Percentiles rank a stretch among this genome's conserved stretches.
phyloP scores from a whole-genome alignment of 2,888 invertebrate genomes.

The Drosophila picticornis region DNA sequence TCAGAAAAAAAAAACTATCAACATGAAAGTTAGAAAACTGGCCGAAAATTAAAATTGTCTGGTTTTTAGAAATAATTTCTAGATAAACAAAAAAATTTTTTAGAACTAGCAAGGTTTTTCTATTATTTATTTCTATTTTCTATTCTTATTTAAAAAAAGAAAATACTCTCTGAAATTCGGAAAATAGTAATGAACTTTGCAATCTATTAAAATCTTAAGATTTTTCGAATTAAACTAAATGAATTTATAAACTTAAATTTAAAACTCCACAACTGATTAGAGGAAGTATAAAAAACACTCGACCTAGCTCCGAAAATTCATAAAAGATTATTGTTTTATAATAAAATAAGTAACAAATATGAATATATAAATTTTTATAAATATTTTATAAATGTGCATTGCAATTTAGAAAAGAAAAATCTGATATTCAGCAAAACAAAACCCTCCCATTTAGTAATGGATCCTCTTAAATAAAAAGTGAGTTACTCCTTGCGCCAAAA shows the following conservation, averaged over 20 bases:
- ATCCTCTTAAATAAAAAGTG: not conserved
- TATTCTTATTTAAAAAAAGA: too few species aligned
- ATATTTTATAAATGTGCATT: not conserved
- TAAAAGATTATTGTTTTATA: not conserved
- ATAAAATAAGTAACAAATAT: not conserved
- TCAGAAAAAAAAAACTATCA: not conserved
- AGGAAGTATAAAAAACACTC: not conserved
- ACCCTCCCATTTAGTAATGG: not conserved
- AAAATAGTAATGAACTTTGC: not conserved
- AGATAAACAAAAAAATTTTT: too few species aligned
- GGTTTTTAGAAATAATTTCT: not conserved
- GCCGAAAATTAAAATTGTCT: not conserved
- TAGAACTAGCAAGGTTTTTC: not conserved
- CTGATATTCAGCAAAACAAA: not conserved
- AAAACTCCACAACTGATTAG: not conserved
- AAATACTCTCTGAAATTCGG: not conserved
- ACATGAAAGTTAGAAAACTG: not conserved
- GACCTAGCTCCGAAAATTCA: too few species aligned
- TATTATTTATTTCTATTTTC: too few species aligned
- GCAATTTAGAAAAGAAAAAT: not conserved
- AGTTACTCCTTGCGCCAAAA: not conserved
- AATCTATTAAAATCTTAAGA: not conserved
- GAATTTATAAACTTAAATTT: not conserved
- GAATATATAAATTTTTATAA: not conserved
- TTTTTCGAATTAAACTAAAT: not conserved